These are phyloP conservation scores for Sphenopsis melanotis DNA, from an alignment of 2,797 vertebrate species.

Conservation along the genomic window DNA sequence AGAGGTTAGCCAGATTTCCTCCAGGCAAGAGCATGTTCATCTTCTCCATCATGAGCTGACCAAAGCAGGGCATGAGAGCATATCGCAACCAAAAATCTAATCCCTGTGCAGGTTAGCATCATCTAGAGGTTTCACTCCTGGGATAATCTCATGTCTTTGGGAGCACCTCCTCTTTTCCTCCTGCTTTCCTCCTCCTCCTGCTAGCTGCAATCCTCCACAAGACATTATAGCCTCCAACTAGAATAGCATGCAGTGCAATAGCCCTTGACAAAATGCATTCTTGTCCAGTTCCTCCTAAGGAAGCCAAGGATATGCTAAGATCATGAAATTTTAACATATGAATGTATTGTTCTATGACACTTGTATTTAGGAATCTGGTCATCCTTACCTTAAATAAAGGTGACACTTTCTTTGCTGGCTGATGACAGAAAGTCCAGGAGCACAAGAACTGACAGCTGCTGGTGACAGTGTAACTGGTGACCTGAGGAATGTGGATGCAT, in stretches of 20 bases:
- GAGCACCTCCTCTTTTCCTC: background rate
- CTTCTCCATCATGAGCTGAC: background rate
- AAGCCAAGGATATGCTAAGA: background rate
- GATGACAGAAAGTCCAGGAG: background rate
- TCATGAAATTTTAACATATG: background rate
- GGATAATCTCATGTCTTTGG: background rate
- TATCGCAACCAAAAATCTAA: background rate
- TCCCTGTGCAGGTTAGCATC: background rate
- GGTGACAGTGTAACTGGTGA: background rate
- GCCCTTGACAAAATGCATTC: background rate
- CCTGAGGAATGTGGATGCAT: background rate
- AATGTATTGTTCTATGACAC: background rate
- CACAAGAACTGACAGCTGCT: background rate
- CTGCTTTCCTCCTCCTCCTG: rapidly evolving
- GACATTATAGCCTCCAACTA: background rate
- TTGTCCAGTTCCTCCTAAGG: background rate
- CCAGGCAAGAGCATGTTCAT: background rate
- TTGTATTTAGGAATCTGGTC: background rate
- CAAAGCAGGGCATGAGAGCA: background rate
- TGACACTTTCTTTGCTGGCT: background rate
- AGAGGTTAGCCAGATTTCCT: background rate
- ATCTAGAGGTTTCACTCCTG: background rate
- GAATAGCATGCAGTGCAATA: background rate
- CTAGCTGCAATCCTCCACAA: background rate
- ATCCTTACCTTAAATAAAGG: background rate